Evolutionary conservation across 53 echinoderm and acorn worm genomes (phyloP).

Genomic region (Zoroaster sp.): DNA sequence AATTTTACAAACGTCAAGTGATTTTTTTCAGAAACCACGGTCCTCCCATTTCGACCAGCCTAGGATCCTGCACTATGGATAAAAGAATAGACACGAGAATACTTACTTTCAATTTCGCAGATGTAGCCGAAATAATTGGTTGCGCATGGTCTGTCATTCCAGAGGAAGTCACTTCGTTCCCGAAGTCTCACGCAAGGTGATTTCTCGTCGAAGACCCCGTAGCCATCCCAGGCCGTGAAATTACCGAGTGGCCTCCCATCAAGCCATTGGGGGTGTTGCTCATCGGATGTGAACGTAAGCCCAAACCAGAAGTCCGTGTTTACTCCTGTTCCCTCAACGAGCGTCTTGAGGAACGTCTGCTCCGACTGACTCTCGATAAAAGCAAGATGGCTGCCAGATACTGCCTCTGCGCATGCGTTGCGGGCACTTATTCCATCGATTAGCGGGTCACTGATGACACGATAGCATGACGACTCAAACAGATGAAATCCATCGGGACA

Average conservation of each 20-base stretch:
- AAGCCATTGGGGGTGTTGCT: neutral
- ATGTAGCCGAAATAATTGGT: neutral
- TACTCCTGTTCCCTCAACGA: neutral
- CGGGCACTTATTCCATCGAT: neutral
- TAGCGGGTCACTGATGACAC: neutral
- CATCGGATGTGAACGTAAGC: conserved; percentile 3
- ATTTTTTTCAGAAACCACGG: too few relatives aligned
- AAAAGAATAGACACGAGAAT: neutral
- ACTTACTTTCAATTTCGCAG: conserved; percentile 9
- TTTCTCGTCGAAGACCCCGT: neutral
- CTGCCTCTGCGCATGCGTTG: neutral
- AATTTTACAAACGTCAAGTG: too few relatives aligned
- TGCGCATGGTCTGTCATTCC: neutral
- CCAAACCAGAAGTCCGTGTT: conserved; percentile 2
- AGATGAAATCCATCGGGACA: neutral
- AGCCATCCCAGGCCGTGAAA: conserved; percentile 8
- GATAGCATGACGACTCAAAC: conserved; percentile 30
- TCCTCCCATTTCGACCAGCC: neutral
- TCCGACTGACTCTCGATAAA: conserved; percentile 14
- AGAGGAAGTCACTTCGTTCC: neutral
- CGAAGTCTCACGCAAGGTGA: conserved; percentile 25
- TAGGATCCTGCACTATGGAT: neutral
- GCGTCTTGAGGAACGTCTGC: neutral
- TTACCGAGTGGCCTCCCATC: conserved; percentile 30
- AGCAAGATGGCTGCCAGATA: neutral